phyloP scores from a whole-genome alignment of 1,140 invertebrate species.

The Aphidius gifuensis region DNA sequence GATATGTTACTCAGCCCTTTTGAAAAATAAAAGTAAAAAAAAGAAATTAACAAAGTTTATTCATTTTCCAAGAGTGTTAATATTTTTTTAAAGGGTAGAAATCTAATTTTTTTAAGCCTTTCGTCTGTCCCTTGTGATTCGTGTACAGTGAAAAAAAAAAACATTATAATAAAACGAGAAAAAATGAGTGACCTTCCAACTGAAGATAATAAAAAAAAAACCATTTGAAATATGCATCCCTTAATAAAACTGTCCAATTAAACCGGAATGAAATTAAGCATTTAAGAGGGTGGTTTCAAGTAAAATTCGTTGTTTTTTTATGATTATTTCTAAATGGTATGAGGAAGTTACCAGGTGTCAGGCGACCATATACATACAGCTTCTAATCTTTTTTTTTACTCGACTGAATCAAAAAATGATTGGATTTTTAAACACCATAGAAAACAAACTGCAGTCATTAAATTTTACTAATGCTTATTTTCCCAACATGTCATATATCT shows the following conservation, averaged over 20 bases:
- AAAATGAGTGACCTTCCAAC: slow-evolving; percentile 17
- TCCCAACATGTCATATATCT: too few species aligned
- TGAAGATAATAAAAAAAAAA: slow-evolving; percentile 49
- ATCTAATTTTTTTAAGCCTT: slow-evolving; percentile 48
- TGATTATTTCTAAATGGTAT: too few species aligned
- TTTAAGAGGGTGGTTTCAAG: slow-evolving; percentile 42
- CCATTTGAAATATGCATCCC: slow-evolving; percentile 56
- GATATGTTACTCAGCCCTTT: slow-evolving; percentile 39
- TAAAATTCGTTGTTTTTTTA: slow-evolving; percentile 12
- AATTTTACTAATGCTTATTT: too few species aligned
- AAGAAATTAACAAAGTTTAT: slow-evolving; percentile 39
- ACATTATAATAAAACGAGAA: slow-evolving; percentile 2
- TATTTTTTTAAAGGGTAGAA: slow-evolving; percentile 49
- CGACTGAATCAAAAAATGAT: too few species aligned
- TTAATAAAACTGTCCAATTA: slow-evolving; percentile 58
- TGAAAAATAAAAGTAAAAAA: slow-evolving; percentile 26
- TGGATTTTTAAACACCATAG: too few species aligned
- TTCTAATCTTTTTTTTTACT: too few species aligned
- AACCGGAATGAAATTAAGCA: slow-evolving; percentile 53
- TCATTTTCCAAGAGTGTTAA: slow-evolving; percentile 39
- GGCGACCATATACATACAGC: too few species aligned
- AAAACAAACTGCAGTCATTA: too few species aligned
- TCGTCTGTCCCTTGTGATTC: slow-evolving; percentile 9
- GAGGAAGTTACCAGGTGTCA: too few species aligned
- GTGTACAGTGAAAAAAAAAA: slow-evolving; percentile 11